Percentiles rank a stretch among this genome's conserved stretches.
These are phyloP conservation scores for Bombus waltoni DNA, from an alignment of 1,140 invertebrate genomes.

Conservation along the genomic window DNA sequence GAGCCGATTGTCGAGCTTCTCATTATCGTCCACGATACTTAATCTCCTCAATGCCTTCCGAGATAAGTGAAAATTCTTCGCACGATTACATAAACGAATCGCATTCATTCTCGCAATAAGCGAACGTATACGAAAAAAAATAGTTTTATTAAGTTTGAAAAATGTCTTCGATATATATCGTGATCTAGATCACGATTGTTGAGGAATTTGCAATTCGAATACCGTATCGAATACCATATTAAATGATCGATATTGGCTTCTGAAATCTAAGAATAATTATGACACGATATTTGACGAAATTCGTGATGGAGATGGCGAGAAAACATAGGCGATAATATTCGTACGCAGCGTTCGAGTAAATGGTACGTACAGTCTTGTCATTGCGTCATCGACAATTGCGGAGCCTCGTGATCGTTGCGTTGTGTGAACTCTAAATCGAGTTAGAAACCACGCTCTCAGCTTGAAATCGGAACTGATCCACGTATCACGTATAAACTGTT, in stretches of 20 bases:
- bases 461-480: too few species aligned
- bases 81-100: neutral
- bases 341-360: neutral
- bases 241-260: neutral
- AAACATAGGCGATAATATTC: neutral
- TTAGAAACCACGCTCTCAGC: too few species aligned
- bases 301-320: neutral
- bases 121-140: neutral
- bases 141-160: neutral
- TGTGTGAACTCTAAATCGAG: conserved; percentile 1
- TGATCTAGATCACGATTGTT: neutral
- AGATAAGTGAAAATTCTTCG: conserved; percentile 1
- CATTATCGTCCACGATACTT: neutral
- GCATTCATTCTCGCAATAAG: neutral
- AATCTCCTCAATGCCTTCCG: too few species aligned
- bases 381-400: conserved; percentile 46
- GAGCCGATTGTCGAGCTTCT: neutral
- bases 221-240: too few species aligned
- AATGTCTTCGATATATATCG: neutral
- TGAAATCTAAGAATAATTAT: conserved; percentile 9
- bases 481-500: neutral
- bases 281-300: neutral
- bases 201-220: neutral
- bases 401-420: neutral
- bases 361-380: neutral